phyloP scores from a whole-genome alignment of 2,888 invertebrate genomes.

The Catocala fraxini region DNA sequence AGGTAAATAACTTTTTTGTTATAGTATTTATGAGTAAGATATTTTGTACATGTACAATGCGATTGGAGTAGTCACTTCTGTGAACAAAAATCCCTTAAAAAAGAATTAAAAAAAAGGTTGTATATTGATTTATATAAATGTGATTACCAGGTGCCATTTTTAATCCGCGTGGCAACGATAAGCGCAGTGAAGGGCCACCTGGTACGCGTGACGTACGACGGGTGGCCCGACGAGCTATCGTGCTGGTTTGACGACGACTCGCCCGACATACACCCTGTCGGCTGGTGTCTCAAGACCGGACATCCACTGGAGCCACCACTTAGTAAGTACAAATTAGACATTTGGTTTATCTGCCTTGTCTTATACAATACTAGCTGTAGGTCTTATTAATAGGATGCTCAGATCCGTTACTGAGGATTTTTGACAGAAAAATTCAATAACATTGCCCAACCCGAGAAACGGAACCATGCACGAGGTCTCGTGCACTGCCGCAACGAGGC shows the following conservation, averaged over 20 bases:
- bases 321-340: conserved; percentile 85
- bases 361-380: neutral
- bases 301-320: conserved; percentile 95
- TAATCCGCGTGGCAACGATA: conserved; percentile 95
- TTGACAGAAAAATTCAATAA: too few species aligned
- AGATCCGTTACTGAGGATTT: too few species aligned
- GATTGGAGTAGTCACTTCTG: too few species aligned
- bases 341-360: neutral
- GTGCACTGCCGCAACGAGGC: too few species aligned
- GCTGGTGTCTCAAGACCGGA: conserved; percentile 96
- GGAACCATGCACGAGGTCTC: too few species aligned
- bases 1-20: too few species aligned
- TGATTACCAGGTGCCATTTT: conserved; percentile 88
- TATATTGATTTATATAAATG: neutral
- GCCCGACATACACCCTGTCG: conserved; percentile 96
- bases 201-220: conserved; percentile 94
- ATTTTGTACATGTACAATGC: too few species aligned
- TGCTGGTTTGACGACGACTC: conserved; percentile 97
- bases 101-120: too few species aligned
- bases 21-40: too few species aligned
- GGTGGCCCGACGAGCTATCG: conserved; percentile 94
- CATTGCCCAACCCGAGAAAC: too few species aligned
- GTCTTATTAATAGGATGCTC: too few species aligned
- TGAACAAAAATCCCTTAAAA: too few species aligned
- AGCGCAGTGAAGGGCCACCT: conserved; percentile 92